A percentile compares a stretch with the other conserved stretches of the same genome.
Conservation (phyloP, 2,113 vertebrate species). For the Calypte anna region DNA sequence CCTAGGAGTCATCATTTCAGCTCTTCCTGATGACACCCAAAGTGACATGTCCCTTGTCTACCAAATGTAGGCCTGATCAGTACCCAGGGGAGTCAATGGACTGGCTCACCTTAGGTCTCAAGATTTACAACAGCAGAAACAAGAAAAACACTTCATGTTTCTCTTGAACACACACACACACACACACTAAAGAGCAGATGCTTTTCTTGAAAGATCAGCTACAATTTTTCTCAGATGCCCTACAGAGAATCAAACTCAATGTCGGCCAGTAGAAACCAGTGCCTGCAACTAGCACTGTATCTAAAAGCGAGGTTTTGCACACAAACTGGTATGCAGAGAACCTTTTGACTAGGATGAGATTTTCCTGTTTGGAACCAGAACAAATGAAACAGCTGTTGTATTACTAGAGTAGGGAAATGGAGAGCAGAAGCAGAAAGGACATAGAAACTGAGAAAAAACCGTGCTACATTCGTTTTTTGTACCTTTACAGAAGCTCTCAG, state of each 20-base stretch:
- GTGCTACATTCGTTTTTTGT: neutral
- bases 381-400: neutral
- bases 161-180: rapidly evolving
- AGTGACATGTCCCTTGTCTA: neutral
- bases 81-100: neutral
- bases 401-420: neutral
- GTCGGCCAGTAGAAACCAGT: neutral
- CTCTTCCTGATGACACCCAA: neutral
- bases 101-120: neutral
- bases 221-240: neutral
- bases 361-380: neutral
- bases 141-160: neutral
- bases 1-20: neutral
- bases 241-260: neutral
- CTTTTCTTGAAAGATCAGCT: neutral
- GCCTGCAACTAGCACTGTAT: neutral
- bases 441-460: neutral
- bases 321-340: neutral
- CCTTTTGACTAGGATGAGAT: neutral
- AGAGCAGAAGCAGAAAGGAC: neutral
- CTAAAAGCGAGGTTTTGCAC: neutral
- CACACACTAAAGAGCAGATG: neutral
- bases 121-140: neutral
- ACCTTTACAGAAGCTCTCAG: neutral
- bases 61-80: neutral